Evolutionary conservation across 2,888 invertebrate species (phyloP), one percentile per base, ranked within the genome.

Genomic region (Nasonia oneida): DNA sequence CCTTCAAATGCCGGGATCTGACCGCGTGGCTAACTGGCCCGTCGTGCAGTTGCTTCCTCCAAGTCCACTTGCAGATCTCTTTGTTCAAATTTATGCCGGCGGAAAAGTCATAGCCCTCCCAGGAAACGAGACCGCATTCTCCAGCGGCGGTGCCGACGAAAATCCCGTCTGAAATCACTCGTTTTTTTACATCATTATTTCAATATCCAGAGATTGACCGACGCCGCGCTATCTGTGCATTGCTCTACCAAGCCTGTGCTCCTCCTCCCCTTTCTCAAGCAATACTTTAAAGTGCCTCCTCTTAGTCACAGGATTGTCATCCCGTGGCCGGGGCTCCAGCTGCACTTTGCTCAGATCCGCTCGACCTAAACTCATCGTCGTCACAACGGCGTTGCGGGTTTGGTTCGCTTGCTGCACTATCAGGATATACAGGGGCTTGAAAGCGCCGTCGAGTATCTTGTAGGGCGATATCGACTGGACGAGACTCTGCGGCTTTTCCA

Each of bases 91-190:
- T 91, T 89, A 95, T 94, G 0, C 95, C 96, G 33, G 96, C 95
- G 88, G 95, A 94, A 87, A 95, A 95, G 80, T 96, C 95, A 89
- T 95, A 95, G 18, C 97, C 97, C 89, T 96, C 95, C 96, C 96
- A 97, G 0, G 94, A 92, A 81, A 94, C 90, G 89, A 94, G 92
- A 64, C 93, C 90, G 88, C 95, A 88, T 87, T 94, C 94, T 50
- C 95, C 93, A 57, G 90, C 90, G 0, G 90, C 86, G 0, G 93
- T 92, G 3, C 93, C 92, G 18, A 93, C 81, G 18, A 91, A 85
- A 23, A 93, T 89, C 70, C 39, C 64, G 3, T 88, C 88, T 77
- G n/a, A 1, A 61, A 61, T 47, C 12, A 8, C 42, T 42, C 42
- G 42, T 8, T 42, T 42, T 42, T 6, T 42, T 42, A 29, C 29